Conservation (phyloP, 1,140 invertebrate genomes). For the Drosophila gunungcola region DNA sequence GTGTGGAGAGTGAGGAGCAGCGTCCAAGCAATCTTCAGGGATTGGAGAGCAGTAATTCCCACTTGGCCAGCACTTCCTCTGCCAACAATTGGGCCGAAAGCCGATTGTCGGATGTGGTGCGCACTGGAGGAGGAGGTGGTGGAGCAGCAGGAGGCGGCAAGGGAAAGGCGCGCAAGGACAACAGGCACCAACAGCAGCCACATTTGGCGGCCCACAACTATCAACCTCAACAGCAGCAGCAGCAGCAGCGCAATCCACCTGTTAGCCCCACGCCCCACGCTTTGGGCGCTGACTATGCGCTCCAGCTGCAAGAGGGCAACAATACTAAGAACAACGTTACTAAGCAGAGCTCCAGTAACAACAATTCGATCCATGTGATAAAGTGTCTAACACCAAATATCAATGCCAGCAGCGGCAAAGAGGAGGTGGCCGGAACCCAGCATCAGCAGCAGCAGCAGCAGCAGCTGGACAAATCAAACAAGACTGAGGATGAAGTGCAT, state of each 20-base stretch:
- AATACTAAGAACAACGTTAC: constrained; percentile 78
- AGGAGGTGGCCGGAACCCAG: constrained; percentile 40
- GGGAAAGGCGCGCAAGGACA: constrained; percentile 85
- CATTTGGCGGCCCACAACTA: constrained; percentile 83
- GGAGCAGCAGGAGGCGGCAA: constrained; percentile 50
- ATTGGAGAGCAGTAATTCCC: constrained; percentile 31
- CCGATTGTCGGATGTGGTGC: constrained; percentile 92
- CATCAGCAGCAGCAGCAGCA: constrained; percentile 35
- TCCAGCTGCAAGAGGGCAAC: constrained; percentile 52
- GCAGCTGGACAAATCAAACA: constrained; percentile 77
- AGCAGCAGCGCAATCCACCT: constrained; percentile 52
- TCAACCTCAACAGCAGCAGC: constrained; percentile 27
- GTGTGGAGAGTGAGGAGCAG: constrained; percentile 45
- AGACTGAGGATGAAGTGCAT: constrained; percentile 82
- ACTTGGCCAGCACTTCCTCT: constrained; percentile 67
- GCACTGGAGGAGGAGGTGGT: constrained; percentile 81
- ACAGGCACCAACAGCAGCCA: constrained; percentile 62
- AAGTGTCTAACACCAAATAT: constrained; percentile 84
- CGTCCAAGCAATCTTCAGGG: constrained; percentile 60
- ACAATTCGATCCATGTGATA: constrained; percentile 83
- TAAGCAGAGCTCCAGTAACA: constrained; percentile 83
- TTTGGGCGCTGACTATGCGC: constrained; percentile 32
- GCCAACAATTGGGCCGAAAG: constrained; percentile 84
- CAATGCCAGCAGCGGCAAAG: constrained; percentile 75
- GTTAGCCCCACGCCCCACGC: constrained; percentile 60